Evolutionary conservation across 2,888 invertebrate species (phyloP), one percentile per base, ranked within the genome.

Genomic region (Volucella inanis): DNA sequence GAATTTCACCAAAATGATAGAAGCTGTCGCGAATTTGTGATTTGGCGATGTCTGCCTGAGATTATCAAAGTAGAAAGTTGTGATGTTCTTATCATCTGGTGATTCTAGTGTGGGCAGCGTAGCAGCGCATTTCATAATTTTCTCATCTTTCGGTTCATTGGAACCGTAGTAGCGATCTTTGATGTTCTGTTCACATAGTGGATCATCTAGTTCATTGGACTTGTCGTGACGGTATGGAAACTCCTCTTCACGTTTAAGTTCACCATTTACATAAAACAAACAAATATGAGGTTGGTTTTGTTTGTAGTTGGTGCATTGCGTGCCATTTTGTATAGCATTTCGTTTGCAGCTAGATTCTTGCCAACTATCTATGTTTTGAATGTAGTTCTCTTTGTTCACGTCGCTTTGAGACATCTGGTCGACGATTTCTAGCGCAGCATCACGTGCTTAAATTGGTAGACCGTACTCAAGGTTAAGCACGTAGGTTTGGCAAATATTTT

Each of bases 1-100:
- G 95, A 81, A 99, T 98, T 92, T 99, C 99, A 14, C 99, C 99
- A 92, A 97, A 99, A 91, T 99, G 99, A 92, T 99, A 99, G 92
- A 99, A 99, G 90, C 98, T 97, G 90, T 99, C 98, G 87, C 97
- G 95, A 55, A 99, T 93, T 89, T 98, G 98, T 85, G 97, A 96
- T 89, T 99, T 99, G 0, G 96, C 95, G 43, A 98, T 94, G 84
- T 95, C 94, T 75, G 97, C 98, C 98, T 97, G 18, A 99, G 92
- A 90, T 98, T 99, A 14, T 99, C 99, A n/a, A 99, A 95, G 90
- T 99, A 99, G 8, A 99, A 93, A 0, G 99, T 99, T 0, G 99
- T 99, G 54, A 99, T 98, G 3, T 96, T 96, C 89, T 96, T 96
- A 90, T 99, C 99, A 90, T 99, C 99, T 0, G 99, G 99, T 0